phyloP scores from a whole-genome alignment of 2,888 invertebrate species.

The Choreutis nemorana region DNA sequence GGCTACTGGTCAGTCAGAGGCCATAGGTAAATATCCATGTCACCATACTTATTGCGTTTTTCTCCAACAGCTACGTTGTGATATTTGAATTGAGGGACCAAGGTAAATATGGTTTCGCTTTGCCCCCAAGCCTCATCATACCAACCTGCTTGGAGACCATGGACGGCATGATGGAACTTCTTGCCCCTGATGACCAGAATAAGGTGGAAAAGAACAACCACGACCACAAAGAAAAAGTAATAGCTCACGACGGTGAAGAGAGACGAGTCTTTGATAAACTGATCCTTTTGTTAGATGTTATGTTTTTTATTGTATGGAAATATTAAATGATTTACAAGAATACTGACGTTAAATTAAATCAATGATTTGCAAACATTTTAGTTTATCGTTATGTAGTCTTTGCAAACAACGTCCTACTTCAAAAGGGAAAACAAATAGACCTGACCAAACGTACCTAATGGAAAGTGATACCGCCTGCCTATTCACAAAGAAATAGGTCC shows the following conservation, averaged over 20 bases:
- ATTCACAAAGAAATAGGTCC: conserved; percentile 15
- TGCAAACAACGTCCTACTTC: too few relatives aligned
- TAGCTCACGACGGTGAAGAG: conserved; percentile 5
- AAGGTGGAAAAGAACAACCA: not conserved
- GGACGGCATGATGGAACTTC: conserved; percentile 45
- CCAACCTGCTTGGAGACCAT: conserved; percentile 70
- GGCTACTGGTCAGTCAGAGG: too few relatives aligned
- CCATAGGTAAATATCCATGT: not conserved
- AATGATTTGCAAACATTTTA: too few relatives aligned
- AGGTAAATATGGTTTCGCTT: conserved; percentile 69
- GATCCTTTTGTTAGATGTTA: conserved; percentile 20
- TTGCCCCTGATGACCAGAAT: conserved; percentile 10
- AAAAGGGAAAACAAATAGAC: not conserved
- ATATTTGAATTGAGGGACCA: conserved; percentile 74
- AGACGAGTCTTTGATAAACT: conserved; percentile 15
- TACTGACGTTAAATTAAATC: too few relatives aligned
- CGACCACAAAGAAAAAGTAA: conserved; percentile 1
- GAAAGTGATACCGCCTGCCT: conserved; percentile 6
- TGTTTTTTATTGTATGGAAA: conserved; percentile 29
- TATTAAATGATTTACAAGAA: too few relatives aligned
- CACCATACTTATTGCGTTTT: too few relatives aligned
- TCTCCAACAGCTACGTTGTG: conserved; percentile 64
- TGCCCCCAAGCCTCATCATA: conserved; percentile 70
- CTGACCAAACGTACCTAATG: conserved; percentile 2
- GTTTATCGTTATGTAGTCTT: too few relatives aligned